phyloP scores from a whole-genome alignment of 2,888 invertebrate species.

The Autographa gamma region DNA sequence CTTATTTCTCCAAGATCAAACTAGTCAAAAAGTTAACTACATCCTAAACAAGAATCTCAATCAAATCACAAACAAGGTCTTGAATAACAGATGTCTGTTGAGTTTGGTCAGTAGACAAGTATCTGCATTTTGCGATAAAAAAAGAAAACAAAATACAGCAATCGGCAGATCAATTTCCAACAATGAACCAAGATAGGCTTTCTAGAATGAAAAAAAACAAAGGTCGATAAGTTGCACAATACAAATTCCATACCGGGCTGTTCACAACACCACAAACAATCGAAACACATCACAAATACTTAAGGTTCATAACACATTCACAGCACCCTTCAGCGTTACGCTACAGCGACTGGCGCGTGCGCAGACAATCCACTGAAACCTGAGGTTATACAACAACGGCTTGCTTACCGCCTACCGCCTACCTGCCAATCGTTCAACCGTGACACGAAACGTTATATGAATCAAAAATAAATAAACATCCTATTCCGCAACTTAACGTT shows the following conservation, averaged over 20 bases:
- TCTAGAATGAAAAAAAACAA: constrained; percentile 15
- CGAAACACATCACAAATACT: constrained; percentile 61
- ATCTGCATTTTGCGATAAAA: constrained; percentile 1
- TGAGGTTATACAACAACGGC: constrained; percentile 61
- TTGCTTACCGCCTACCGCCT: constrained; percentile 37
- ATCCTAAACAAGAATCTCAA: neutral
- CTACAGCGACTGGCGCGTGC: constrained; percentile 49
- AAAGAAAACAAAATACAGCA: neutral
- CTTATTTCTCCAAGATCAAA: no score
- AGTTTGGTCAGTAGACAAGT: no score
- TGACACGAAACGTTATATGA: constrained; percentile 57
- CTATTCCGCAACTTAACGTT: constrained; percentile 61
- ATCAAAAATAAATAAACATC: constrained; percentile 60
- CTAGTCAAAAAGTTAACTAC: neutral
- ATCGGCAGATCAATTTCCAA: neutral
- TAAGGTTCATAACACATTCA: constrained; percentile 45
- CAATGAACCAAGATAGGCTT: neutral
- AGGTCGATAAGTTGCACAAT: constrained; percentile 1
- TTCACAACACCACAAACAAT: constrained; percentile 57
- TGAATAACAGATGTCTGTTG: neutral
- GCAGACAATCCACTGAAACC: constrained; percentile 55
- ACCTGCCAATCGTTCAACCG: constrained; percentile 54
- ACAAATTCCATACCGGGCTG: constrained; percentile 40
- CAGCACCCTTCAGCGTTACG: constrained; percentile 54
- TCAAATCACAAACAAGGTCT: neutral